Conservation (phyloP, 2,797 vertebrate genomes). For the Falco peregrinus region DNA sequence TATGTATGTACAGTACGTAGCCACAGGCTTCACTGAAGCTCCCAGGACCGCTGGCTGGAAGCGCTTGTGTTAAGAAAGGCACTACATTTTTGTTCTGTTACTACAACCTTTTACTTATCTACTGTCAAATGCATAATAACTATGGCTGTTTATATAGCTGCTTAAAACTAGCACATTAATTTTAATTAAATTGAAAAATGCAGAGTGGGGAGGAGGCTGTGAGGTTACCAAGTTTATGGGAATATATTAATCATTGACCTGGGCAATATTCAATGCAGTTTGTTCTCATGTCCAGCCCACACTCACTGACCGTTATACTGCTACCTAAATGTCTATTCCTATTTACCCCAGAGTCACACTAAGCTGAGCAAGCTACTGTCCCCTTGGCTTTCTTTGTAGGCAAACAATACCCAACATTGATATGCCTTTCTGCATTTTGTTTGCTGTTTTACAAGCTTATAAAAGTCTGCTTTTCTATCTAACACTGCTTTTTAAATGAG, state of each 20-base stretch:
- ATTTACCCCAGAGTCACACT: not conserved
- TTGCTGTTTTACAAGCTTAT: slow-evolving; percentile 38
- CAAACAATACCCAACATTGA: not conserved
- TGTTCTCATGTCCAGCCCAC: not conserved
- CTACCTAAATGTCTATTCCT: not conserved
- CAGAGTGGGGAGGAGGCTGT: not conserved
- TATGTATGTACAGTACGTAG: accelerated
- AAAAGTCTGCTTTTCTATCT: slow-evolving; percentile 32
- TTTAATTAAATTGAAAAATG: slow-evolving; percentile 52
- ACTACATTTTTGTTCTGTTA: not conserved
- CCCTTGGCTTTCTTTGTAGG: not conserved
- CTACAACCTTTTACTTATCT: slow-evolving; percentile 7
- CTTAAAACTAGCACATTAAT: slow-evolving; percentile 36
- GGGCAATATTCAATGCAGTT: not conserved
- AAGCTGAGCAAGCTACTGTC: not conserved
- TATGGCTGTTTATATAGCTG: slow-evolving; percentile 13
- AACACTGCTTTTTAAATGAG: slow-evolving; percentile 43
- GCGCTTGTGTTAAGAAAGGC: not conserved
- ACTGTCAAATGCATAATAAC: not conserved
- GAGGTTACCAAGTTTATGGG: slow-evolving; percentile 17
- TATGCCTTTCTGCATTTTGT: not conserved
- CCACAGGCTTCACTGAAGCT: not conserved
- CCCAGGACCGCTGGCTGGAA: not conserved
- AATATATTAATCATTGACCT: slow-evolving; percentile 43
- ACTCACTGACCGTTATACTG: not conserved